Base-by-base conservation (phyloP, 1,140 invertebrate genomes). In the Drosophila sucinea region DNA sequence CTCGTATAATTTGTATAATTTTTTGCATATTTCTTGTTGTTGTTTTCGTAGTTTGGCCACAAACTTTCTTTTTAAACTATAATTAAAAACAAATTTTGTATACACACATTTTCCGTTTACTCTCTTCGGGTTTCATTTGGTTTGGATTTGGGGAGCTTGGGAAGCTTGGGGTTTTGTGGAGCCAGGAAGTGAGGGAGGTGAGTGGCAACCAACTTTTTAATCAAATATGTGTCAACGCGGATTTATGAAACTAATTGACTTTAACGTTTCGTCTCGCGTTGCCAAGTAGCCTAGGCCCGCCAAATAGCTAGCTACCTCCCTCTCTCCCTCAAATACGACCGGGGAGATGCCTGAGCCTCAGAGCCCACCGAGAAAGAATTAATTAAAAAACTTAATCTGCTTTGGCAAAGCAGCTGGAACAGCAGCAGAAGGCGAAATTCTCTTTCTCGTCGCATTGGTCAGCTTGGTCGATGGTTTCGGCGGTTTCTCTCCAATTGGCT, bases 371-470 rank as follows among this genome's bases (percentile, higher is more conserved):
- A 61, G 58, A 56, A 75, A 64, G 74, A 86, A 86, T 85, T 85
- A 85, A 85, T 85, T 85, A 86, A 85, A 86, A 85, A 82, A 86
- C 82, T 86, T 85, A 81, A 85, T 86, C 82, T 76, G 71, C 79
- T 70, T 73, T 65, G 78, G 78, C 79, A 75, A 66, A 71, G 33
- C 58, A 40, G 54, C 58, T 60, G 61, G 60, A 41, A 73, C 64
- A 65, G 57, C 58, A 72, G 60, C 56, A 55, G 44, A 41, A 35
- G 60, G 41, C 56, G 3, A 27, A 51, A 51, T 8, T 51, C 23
- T 51, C 2, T 23, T 17, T 51, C 25, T 29, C 25, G 54, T 35
- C 40, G 38, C 57, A 23, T 55, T 23, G 51, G 44, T 4, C 44
- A 7, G 30, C 1, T 58, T 25, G 32, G 32, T 25, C 23, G 32